Conservation (phyloP, 2,797 vertebrate genomes). For the Hapalemur alaotrensis region DNA sequence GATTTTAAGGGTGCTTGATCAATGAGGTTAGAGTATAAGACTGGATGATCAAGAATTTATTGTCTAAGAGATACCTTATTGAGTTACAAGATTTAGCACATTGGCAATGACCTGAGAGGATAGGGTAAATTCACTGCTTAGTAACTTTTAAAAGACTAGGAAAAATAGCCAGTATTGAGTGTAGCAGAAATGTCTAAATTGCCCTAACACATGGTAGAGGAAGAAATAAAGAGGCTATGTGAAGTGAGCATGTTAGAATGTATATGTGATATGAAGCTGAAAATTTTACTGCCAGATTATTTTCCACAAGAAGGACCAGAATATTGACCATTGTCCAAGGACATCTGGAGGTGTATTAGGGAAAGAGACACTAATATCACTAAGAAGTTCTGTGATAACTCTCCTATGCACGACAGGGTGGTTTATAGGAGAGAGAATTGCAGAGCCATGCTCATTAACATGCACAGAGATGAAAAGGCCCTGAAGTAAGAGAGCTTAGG, state of each 20-base stretch:
- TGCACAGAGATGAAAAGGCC: background rate
- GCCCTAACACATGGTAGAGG: background rate
- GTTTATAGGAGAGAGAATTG: background rate
- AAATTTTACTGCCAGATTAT: background rate
- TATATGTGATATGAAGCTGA: background rate
- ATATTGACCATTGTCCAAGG: background rate
- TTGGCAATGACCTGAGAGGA: background rate
- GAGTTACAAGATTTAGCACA: background rate
- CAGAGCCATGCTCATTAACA: background rate
- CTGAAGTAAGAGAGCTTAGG: background rate
- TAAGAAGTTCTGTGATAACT: background rate
- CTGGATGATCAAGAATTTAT: background rate
- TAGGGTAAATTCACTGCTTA: background rate
- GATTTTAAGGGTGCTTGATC: background rate
- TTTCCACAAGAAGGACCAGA: background rate
- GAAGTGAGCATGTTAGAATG: background rate
- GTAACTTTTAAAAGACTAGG: background rate
- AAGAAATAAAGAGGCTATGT: background rate
- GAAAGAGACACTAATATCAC: background rate
- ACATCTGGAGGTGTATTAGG: background rate
- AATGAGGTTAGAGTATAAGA: background rate
- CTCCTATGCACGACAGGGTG: background rate
- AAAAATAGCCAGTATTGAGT: background rate
- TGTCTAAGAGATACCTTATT: background rate
- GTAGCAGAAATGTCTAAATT: background rate